Percentiles rank a stretch among this genome's conserved stretches.
phyloP scores from a whole-genome alignment of 2,113 vertebrate genomes.

The Mus musculus region GRCm39 chr8:54940501-54941000 shows the following conservation, averaged over 20 bases:
- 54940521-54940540: not conserved
- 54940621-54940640: not conserved
- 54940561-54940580: not conserved
- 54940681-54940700: not conserved
- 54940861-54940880: not conserved
- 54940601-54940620: not conserved
- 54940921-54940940: not conserved
- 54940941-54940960: not conserved
- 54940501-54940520: not conserved
- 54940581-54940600: not conserved
- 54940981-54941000: not conserved
- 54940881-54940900: not conserved
- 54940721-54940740: accelerated
- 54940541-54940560: not conserved
- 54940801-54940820: too few species aligned
- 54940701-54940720: accelerated
- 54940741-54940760: not conserved
- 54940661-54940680: not conserved
- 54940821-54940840: not conserved
- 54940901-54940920: accelerated
- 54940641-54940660: not conserved
- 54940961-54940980: not conserved
- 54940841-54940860: not conserved
- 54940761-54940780: not conserved
- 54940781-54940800: not conserved